Percentiles rank a stretch among this genome's conserved stretches.
phyloP scores from a whole-genome alignment of 2,888 invertebrate species.

The Andrena hattorfiana region DNA sequence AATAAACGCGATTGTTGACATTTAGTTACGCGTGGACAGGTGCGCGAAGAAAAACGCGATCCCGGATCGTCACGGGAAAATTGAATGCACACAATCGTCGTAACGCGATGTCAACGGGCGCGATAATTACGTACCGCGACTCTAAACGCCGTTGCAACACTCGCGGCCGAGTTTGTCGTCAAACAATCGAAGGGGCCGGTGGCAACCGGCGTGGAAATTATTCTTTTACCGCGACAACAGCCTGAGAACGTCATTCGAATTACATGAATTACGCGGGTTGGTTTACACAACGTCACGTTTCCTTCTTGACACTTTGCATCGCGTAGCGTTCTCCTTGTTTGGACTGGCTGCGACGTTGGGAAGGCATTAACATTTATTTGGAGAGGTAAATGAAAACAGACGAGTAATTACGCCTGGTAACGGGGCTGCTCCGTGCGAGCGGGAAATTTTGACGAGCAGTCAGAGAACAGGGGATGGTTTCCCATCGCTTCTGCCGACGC shows the following conservation, averaged over 20 bases:
- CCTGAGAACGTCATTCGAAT: neutral
- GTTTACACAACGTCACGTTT: neutral
- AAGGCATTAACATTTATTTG: neutral
- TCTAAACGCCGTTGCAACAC: constrained; percentile 5
- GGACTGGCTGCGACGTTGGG: neutral
- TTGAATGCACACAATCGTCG: constrained; percentile 30
- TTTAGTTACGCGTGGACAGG: constrained; percentile 27
- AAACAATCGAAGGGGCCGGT: constrained; percentile 3
- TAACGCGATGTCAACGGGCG: neutral
- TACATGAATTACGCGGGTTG: neutral
- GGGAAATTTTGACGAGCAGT: constrained; percentile 38
- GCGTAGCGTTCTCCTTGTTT: neutral
- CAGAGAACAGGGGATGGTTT: constrained; percentile 34
- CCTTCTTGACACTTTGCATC: neutral
- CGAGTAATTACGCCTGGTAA: constrained; percentile 37
- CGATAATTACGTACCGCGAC: constrained; percentile 21
- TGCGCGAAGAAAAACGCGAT: constrained; percentile 31
- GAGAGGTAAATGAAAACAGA: neutral
- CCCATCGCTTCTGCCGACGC: constrained; percentile 42
- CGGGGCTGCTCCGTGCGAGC: constrained; percentile 2
- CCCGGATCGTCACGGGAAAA: constrained; percentile 26
- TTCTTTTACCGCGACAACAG: neutral
- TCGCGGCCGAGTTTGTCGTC: constrained; percentile 15
- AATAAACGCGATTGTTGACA: constrained; percentile 45
- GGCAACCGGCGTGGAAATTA: neutral